These are phyloP conservation scores for Chrysina gloriosa DNA, from an alignment of 2,888 invertebrate genomes.

Conservation along the genomic window DNA sequence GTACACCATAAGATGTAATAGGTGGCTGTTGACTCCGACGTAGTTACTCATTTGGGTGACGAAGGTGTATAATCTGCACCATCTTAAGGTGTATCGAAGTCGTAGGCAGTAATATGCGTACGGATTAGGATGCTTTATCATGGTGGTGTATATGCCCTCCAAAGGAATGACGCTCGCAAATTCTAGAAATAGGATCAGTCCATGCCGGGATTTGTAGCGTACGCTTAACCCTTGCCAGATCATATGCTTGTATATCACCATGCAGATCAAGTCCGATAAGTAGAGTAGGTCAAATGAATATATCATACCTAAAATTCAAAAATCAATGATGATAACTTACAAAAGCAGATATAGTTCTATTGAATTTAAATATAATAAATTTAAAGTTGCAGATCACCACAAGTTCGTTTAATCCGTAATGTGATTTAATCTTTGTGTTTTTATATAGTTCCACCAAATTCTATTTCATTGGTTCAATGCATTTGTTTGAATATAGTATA, in stretches of 20 bases:
- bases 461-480: no score
- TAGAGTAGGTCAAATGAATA: conserved; percentile 37
- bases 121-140: not conserved
- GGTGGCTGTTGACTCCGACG: not conserved
- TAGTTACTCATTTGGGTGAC: conserved; percentile 5
- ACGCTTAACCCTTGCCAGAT: conserved; percentile 1
- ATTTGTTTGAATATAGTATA: no score
- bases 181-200: conserved; percentile 33
- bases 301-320: conserved; percentile 1
- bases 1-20: conserved; percentile 1
- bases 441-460: no score
- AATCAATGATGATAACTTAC: not conserved
- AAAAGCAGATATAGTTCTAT: no score
- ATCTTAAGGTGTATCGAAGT: conserved; percentile 41
- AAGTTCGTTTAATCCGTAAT: no score
- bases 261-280: conserved; percentile 25
- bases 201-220: conserved; percentile 18
- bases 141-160: not conserved
- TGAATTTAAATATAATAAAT: no score
- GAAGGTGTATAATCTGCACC: conserved; percentile 30
- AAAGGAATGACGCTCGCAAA: conserved; percentile 28
- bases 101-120: conserved; percentile 33
- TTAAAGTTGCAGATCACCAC: no score
- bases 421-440: no score
- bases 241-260: conserved; percentile 36